Base-by-base conservation (phyloP, 2,888 invertebrate species). In the Tuberolachnus salignus region DNA sequence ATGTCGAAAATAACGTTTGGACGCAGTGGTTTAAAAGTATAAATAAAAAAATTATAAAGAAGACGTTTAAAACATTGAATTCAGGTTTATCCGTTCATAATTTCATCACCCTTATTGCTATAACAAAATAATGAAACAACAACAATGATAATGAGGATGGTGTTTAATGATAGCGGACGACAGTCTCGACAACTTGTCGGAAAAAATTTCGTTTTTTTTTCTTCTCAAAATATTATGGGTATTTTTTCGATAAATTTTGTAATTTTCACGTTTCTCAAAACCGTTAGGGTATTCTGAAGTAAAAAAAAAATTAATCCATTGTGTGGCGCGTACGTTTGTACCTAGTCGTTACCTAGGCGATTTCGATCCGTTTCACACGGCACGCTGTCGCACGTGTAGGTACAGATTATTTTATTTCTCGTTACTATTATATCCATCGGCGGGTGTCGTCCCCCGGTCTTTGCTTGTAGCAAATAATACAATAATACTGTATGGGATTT, bases 131-230 rank as follows among this genome's bases (percentile, higher is more conserved):
- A n/a, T 66, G 6, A 66, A 66, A 49, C 26, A 59, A 59, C 59
- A 59, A 0, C 4, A 67, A 21, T 72, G 72, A 72, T 72, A 72
- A 59, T 26, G 19, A 19, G 13, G 19, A 49, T 19, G 19, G n/a
- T 26, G 1, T 10, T n/a, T 26, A 51, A 23, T 63, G 73, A 73
- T 73, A 73, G 16, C 3, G n/a, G 23, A 42, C 23, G 49, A 14
- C 73, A 73, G 63, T 63, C 2, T 63, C 9, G 51, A 53, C 51
- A 73, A 73, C 63, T 14, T n/a, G n/a, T 59, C 2, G 3, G 51
- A 19, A 72, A 1, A 13, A 51, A 8, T 67, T 10, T 23, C 8
- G 14, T 44, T 14, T 19, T 19, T 21, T 42, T 13, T 3, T n/a
- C 42, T 19, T 13, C 8, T 46, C 14, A 9, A 21, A 16, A 19